phyloP scores from a whole-genome alignment of 2,797 vertebrate species.

The Apogon hyalosoma region DNA sequence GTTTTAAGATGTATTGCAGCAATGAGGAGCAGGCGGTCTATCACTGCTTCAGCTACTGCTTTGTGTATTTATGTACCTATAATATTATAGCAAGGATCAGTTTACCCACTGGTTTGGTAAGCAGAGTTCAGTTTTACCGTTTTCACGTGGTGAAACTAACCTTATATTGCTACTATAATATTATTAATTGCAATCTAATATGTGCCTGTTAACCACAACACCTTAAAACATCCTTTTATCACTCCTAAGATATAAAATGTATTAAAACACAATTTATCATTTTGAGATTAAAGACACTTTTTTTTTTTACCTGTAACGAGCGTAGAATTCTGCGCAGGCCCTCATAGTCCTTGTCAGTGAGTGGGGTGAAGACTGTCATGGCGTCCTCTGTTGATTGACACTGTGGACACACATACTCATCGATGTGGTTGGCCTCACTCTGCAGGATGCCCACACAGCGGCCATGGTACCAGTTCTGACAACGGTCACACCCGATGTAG shows the following conservation, averaged over 20 bases:
- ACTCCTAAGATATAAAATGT: no score
- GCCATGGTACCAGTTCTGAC: slow-evolving; percentile 99
- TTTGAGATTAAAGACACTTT: no score
- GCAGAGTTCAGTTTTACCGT: not conserved
- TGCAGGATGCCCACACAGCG: slow-evolving; percentile 98
- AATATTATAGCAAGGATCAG: not conserved
- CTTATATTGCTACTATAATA: no score
- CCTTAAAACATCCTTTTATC: no score
- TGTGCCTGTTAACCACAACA: no score
- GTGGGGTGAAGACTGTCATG: slow-evolving; percentile 97
- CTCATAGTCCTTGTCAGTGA: slow-evolving; percentile 97
- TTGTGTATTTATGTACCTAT: slow-evolving; percentile 79
- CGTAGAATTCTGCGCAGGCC: slow-evolving; percentile 94
- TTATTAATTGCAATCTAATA: no score
- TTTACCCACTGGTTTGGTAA: not conserved
- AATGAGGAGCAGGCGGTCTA: slow-evolving; percentile 7
- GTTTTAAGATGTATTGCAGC: slow-evolving; percentile 32
- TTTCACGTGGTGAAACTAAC: no score
- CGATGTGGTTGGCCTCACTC: slow-evolving; percentile 97
- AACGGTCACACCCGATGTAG: slow-evolving; percentile 98
- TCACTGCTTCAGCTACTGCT: slow-evolving; percentile 8
- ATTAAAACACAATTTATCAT: no score
- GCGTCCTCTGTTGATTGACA: slow-evolving; percentile 98
- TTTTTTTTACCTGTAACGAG: slow-evolving; percentile 90
- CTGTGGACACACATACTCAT: slow-evolving; percentile 97